Conservation (phyloP, 1,140 invertebrate genomes). For the Aleiodes sp. region DNA sequence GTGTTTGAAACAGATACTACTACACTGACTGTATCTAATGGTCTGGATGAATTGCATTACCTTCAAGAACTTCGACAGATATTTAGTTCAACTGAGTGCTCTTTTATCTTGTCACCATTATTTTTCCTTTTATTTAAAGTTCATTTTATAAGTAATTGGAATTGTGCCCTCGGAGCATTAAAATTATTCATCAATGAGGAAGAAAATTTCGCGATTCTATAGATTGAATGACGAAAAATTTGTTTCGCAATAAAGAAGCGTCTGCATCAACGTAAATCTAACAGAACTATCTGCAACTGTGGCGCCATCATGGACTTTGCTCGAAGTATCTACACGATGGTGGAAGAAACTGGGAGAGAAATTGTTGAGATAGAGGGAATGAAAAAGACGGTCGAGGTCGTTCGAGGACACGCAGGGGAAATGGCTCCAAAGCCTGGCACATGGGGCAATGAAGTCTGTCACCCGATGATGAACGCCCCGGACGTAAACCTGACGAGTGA, state of each 20-base stretch:
- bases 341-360: no score
- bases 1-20: background rate
- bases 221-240: no score
- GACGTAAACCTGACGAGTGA: constrained; percentile 60
- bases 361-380: background rate
- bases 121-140: no score
- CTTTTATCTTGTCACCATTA: background rate
- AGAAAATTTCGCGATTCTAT: no score
- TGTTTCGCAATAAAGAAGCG: no score
- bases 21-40: constrained; percentile 28
- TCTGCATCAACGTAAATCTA: no score
- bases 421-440: constrained; percentile 41
- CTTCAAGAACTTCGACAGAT: background rate
- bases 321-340: no score
- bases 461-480: constrained; percentile 58
- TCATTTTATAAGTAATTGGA: no score
- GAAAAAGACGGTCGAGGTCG: background rate
- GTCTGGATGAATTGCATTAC: constrained; percentile 3
- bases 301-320: no score
- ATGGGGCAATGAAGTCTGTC: constrained; percentile 58
- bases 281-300: no score
- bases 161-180: no score
- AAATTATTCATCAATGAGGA: no score
- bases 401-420: constrained; percentile 33
- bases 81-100: background rate